Conservation (phyloP, 1,140 invertebrate genomes). For the Anthonomus grandis region DNA sequence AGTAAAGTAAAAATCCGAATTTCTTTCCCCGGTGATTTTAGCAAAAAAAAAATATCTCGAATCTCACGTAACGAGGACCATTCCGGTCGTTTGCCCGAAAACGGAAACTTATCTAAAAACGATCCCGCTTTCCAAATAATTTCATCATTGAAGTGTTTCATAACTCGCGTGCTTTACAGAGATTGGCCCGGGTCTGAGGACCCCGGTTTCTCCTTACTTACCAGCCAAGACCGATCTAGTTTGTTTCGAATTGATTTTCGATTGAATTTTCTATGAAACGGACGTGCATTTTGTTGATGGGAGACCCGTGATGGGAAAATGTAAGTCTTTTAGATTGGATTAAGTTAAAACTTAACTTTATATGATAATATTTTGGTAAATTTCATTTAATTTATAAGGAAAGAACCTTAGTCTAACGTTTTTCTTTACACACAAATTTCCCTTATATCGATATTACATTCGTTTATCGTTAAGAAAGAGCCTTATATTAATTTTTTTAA, state of each 20-base stretch:
- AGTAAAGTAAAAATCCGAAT: too few species aligned
- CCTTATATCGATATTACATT: too few species aligned
- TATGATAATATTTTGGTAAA: too few species aligned
- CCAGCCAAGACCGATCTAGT: conserved; percentile 18
- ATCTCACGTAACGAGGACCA: conserved; percentile 21
- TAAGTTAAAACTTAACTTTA: too few species aligned
- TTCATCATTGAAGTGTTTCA: conserved; percentile 42
- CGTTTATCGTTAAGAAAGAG: too few species aligned
- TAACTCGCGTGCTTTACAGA: conserved; percentile 37
- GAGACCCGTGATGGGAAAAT: too few species aligned
- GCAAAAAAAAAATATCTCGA: conserved; percentile 8
- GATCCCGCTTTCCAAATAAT: conserved; percentile 38
- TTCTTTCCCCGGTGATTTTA: neutral
- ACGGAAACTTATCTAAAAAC: conserved; percentile 36
- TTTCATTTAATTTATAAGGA: too few species aligned
- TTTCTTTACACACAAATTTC: too few species aligned
- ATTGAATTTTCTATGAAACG: conserved; percentile 37
- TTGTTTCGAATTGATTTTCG: conserved; percentile 39
- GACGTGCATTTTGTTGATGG: conserved; percentile 12
- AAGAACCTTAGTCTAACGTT: too few species aligned
- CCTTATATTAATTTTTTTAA: too few species aligned
- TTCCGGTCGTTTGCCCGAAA: conserved; percentile 26
- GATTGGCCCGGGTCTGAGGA: conserved; percentile 35
- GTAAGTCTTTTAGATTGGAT: too few species aligned
- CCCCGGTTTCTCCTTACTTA: too few species aligned